These are phyloP conservation scores for Odobenus rosmarus DNA, from an alignment of 2,113 vertebrate species.

Conservation along the genomic window DNA sequence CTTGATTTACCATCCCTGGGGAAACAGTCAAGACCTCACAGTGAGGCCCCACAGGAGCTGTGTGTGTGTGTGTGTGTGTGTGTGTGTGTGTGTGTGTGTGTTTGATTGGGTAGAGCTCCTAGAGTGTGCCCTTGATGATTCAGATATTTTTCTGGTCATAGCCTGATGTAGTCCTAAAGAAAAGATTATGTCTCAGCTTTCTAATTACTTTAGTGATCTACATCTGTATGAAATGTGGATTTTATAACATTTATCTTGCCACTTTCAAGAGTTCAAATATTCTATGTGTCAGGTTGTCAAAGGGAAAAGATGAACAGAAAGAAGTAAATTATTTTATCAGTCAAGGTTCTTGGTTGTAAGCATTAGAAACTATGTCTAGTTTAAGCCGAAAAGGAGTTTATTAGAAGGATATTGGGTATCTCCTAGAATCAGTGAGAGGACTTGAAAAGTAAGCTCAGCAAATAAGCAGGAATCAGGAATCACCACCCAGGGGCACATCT, in stretches of 20 bases:
- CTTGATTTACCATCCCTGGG: neutral
- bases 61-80: neutral
- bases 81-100: neutral
- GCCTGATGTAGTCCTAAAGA: neutral
- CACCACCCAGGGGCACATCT: neutral
- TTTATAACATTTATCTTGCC: neutral
- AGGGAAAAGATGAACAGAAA: constrained; percentile 12
- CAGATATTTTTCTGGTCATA: neutral
- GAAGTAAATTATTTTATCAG: constrained; percentile 33
- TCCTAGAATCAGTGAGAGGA: neutral
- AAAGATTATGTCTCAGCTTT: neutral
- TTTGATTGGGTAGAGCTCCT: neutral
- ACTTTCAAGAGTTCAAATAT: constrained; percentile 49
- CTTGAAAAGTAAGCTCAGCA: neutral
- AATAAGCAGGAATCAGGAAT: neutral
- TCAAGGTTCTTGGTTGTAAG: constrained; percentile 2
- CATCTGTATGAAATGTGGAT: neutral
- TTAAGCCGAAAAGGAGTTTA: constrained; percentile 13
- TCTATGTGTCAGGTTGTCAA: constrained; percentile 52
- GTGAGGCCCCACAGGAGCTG: neutral
- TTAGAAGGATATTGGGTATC: neutral
- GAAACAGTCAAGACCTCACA: neutral
- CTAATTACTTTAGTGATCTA: constrained; percentile 29
- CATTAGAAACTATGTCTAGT: constrained; percentile 11
- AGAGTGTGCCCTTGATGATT: neutral